Percentiles rank a stretch among this genome's conserved stretches.
phyloP scores from a whole-genome alignment of 2,113 vertebrate genomes.

The Aphelocoma coerulescens region DNA sequence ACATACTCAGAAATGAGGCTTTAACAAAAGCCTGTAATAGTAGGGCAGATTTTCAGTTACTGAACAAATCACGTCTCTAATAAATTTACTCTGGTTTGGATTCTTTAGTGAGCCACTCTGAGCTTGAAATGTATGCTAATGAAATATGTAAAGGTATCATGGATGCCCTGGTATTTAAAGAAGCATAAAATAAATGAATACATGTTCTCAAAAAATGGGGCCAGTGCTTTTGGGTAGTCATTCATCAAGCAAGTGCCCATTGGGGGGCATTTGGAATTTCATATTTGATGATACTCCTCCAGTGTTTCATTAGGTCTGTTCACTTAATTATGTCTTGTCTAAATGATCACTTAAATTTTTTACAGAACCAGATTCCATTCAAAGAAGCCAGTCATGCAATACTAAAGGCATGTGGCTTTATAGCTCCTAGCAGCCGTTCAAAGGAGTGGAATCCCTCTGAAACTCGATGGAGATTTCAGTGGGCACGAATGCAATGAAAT shows the following conservation, averaged over 20 bases:
- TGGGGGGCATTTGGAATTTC: neutral
- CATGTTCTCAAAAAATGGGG: neutral
- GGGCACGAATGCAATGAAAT: neutral
- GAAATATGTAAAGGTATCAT: conserved; percentile 32
- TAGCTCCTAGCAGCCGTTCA: neutral
- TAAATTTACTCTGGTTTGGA: neutral
- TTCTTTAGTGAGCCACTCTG: neutral
- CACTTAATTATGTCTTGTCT: conserved; percentile 59
- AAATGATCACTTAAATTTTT: conserved; percentile 56
- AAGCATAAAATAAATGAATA: neutral
- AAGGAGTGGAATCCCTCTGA: neutral
- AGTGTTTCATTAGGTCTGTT: conserved; percentile 51
- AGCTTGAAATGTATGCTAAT: neutral
- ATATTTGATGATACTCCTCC: conserved; percentile 15
- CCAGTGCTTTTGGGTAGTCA: neutral
- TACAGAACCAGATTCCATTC: conserved; percentile 9
- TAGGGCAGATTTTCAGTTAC: neutral
- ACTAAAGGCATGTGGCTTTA: neutral
- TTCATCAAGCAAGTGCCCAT: neutral
- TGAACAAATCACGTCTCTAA: neutral
- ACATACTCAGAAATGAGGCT: neutral
- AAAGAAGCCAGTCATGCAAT: conserved; percentile 23
- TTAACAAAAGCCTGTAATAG: neutral
- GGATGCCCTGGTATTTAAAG: neutral
- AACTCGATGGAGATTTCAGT: neutral